A percentile compares a stretch with the other conserved stretches of the same genome.
Evolutionary conservation across 2,113 vertebrate species (phyloP).

Genomic region (Tonatia bakeri): DNA sequence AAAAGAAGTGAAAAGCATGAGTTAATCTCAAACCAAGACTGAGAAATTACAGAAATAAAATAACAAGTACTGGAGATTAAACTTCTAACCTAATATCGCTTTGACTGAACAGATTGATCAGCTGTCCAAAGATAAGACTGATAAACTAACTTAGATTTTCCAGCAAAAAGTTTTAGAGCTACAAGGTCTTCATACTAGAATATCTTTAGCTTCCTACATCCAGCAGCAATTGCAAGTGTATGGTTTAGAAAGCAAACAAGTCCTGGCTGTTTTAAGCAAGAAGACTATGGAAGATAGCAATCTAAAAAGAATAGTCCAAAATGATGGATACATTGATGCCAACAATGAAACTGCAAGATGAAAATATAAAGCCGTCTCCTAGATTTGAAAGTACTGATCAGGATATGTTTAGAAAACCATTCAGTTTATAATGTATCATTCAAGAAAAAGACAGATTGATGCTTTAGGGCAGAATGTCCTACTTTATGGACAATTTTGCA

Average conservation of each 20-base stretch:
- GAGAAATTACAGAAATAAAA: slow-evolving; percentile 87
- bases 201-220: slow-evolving; percentile 81
- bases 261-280: slow-evolving; percentile 89
- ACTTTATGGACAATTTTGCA: slow-evolving; percentile 89
- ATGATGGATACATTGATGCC: slow-evolving; percentile 87
- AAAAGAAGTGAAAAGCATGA: slow-evolving; percentile 93
- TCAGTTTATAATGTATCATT: slow-evolving; percentile 91
- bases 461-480: slow-evolving; percentile 91
- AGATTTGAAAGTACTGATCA: slow-evolving; percentile 87
- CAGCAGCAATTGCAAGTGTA: slow-evolving; percentile 88
- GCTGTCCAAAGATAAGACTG: slow-evolving; percentile 86
- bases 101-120: slow-evolving; percentile 85
- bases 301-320: slow-evolving; percentile 88
- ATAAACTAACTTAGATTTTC: slow-evolving; percentile 88
- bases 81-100: slow-evolving; percentile 84
- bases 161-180: slow-evolving; percentile 91
- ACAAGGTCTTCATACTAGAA: slow-evolving; percentile 83
- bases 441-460: slow-evolving; percentile 88
- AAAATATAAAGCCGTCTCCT: slow-evolving; percentile 83
- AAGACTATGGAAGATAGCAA: slow-evolving; percentile 90
- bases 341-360: slow-evolving; percentile 90
- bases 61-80: slow-evolving; percentile 92
- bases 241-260: slow-evolving; percentile 87
- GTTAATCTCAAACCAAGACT: slow-evolving; percentile 88
- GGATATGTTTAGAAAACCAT: slow-evolving; percentile 92